A percentile compares a stretch with the other conserved stretches of the same genome.
Conservation (phyloP, 2,888 invertebrate genomes). For the Protophormia terraenovae region DNA sequence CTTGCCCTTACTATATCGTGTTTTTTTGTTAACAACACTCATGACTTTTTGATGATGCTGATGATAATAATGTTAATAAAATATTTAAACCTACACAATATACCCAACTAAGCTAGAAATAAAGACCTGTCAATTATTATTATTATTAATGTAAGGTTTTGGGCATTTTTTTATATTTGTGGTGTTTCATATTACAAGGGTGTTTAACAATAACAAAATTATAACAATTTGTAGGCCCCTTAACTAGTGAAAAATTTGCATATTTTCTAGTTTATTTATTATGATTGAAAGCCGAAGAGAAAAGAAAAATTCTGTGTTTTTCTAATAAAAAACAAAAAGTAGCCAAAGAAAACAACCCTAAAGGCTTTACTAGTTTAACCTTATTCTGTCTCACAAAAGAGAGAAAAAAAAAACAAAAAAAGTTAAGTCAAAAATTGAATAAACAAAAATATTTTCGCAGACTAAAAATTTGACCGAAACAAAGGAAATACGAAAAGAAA, state of each 20-base stretch:
- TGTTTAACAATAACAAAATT: neutral
- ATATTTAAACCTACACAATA: neutral
- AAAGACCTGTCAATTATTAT: slow-evolving; percentile 4
- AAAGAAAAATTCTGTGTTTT: neutral
- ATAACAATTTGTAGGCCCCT: neutral
- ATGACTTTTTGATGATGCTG: neutral
- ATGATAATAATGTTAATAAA: neutral
- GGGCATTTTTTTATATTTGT: neutral
- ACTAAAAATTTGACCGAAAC: neutral
- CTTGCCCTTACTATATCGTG: no score
- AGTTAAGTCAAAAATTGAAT: neutral
- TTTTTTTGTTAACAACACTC: neutral
- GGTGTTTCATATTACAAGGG: neutral
- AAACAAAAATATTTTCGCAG: neutral
- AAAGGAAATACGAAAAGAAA: neutral
- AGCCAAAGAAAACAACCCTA: neutral
- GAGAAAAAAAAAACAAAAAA: neutral
- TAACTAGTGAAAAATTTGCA: neutral
- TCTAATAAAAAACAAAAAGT: neutral
- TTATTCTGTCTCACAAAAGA: no score
- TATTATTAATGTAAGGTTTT: slow-evolving; percentile 21
- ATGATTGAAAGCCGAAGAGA: neutral
- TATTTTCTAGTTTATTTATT: slow-evolving; percentile 1
- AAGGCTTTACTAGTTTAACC: neutral
- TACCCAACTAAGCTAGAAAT: neutral